Evolutionary conservation across 2,113 vertebrate genomes (phyloP), one percentile per base, ranked within the genome.

Genomic region (Tenebrosternarchus preto): DNA sequence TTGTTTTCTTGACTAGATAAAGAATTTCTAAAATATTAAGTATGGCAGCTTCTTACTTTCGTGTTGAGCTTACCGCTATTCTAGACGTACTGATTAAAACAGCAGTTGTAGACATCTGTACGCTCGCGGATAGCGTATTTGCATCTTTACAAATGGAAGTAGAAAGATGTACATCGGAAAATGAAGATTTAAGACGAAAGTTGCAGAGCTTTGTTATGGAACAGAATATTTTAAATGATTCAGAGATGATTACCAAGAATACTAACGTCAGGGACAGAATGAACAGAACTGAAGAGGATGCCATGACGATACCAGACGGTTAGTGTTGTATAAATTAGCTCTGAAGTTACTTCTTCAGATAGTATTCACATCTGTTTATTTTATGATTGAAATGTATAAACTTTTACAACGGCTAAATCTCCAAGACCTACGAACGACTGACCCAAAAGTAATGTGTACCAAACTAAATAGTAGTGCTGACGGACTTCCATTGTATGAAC

Each of bases 1-100:
- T 50, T 50, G 43, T 50, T 50, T 50, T 50, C 43, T 12, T 1
- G 15, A 12, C 43, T 9, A 50, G 0, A 9, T 15, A 50, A 9
- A 50, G 43, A 50, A 50, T 15, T 50, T 2, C 12, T 15, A 50
- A 15, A 50, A 50, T 15, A 50, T 1, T 17, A 36, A 36, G 7
- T 5, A 68, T 68, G 64, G 64, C 64, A 39, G 64, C 33, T 6
- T 39, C 64, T 8, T 68, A 68, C 36, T 68, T 68, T 12, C 64
- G 36, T 2, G 64, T 68, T 7, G 31, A 68, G 64, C 64, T 68
- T 2, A 68, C 64, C 5, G 31, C 64, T 9, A 68, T 68, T 12
- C 64, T 68, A 5, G 64, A 68, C 64, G 20, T 39, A 7, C 64
- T 68, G 64, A 20, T 68, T 2, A 68, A 68, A 22, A 39, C 31